phyloP scores from a whole-genome alignment of 2,888 invertebrate genomes.

The Ptychoptera contaminata region DNA sequence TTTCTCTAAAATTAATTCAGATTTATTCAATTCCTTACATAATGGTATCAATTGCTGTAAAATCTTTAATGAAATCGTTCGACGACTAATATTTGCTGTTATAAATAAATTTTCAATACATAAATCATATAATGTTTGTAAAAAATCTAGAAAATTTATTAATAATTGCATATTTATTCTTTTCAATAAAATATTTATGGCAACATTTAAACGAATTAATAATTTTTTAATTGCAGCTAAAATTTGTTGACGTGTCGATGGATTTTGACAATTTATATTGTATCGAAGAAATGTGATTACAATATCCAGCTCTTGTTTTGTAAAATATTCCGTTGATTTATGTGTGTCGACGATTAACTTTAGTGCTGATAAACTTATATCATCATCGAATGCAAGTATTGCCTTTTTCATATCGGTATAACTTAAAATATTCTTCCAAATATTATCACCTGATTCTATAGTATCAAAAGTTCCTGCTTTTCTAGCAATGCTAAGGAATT shows the following conservation, averaged over 20 bases:
- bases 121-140: constrained; percentile 32
- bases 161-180: constrained; percentile 15
- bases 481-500: constrained; percentile 24
- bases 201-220: constrained; percentile 34
- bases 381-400: constrained; percentile 30
- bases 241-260: constrained; percentile 51
- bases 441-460: constrained; percentile 11
- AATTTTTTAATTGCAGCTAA: constrained; percentile 53
- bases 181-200: constrained; percentile 3
- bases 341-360: constrained; percentile 56
- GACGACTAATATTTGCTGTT: constrained; percentile 46
- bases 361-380: constrained; percentile 53
- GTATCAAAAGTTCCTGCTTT: constrained; percentile 28
- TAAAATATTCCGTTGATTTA: constrained; percentile 52
- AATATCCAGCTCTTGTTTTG: constrained; percentile 42
- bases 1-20: not conserved
- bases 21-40: constrained; percentile 6
- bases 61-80: constrained; percentile 40
- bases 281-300: constrained; percentile 45
- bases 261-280: constrained; percentile 52
- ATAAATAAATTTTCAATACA: constrained; percentile 40
- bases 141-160: constrained; percentile 25
- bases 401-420: constrained; percentile 37
- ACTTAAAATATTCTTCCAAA: constrained; percentile 40
- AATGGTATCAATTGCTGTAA: constrained; percentile 27